Base-by-base conservation (phyloP, 2,797 vertebrate species). In the Bryconaethiops microstoma region DNA sequence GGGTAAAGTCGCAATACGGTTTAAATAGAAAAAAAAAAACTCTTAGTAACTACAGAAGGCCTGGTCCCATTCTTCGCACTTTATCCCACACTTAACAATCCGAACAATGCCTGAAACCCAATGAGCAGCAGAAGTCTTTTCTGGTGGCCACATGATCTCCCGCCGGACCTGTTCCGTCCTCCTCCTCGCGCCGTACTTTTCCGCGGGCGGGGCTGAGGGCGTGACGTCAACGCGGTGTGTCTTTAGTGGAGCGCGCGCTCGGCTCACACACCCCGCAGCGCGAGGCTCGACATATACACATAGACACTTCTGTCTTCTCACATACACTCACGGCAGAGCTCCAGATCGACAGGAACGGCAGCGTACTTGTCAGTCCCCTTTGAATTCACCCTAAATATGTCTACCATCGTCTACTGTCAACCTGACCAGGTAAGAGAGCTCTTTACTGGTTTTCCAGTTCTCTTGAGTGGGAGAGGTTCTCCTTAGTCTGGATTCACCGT, bases 351-450 rank as follows among this genome's bases (percentile, higher is more conserved):
- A 13, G 0, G 6, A 17, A 19, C 81, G 82, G 50, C 85, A 83
- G 57, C 55, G 45, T 72, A 60, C 79, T 48, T 89, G 90, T 82
- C 87, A 81, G 87, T 91, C 81, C 85, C 88, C 92, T 92, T 86
- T 92, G 88, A 91, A 89, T 92, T 93, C 54, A 83, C 91, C 82
- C 88, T 93, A 95, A 95, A 95, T 95, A 95, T 95, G 95, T 93
- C 92, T 93, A 89, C 91, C 81, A 93, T 92, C 90, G 85, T 92
- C 89, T 90, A 88, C 86, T 89, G 89, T 91, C 88, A 91, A 91
- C 93, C 85, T 82, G 92, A 93, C 84, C 92, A 92, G 94, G 95
- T 95, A 94, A 93, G 93, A 74, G 5, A 13, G 48, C 48, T 45
- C 7, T 10, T 5, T 45, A 35, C 35, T 45, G 42, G 42, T 45